These are phyloP conservation scores for Gadus chalcogrammus DNA, from an alignment of 2,113 vertebrate genomes.

Conservation along the genomic window DNA sequence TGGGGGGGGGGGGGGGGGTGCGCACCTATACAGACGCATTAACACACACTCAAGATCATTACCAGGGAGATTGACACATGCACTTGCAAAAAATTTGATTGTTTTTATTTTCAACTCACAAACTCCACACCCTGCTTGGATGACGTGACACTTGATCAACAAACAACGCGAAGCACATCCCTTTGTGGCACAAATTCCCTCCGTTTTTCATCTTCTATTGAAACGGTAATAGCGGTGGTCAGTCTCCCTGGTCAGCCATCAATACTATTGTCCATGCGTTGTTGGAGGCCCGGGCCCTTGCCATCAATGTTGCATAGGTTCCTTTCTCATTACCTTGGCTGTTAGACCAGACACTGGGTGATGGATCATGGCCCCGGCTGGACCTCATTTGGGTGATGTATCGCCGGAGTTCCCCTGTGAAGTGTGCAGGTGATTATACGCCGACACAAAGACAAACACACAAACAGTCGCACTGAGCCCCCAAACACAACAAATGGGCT, in stretches of 20 bases:
- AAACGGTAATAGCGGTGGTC: slow-evolving; percentile 40
- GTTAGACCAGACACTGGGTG: slow-evolving; percentile 66
- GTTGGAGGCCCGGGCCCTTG: slow-evolving; percentile 30
- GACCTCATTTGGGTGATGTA: slow-evolving; percentile 73
- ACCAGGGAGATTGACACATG: background rate
- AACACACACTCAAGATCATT: background rate
- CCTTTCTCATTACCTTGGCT: slow-evolving; percentile 67
- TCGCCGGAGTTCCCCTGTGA: slow-evolving; percentile 54
- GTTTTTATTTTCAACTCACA: background rate
- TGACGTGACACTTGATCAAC: too few species aligned
- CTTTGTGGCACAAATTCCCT: background rate
- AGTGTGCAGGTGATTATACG: slow-evolving; percentile 67
- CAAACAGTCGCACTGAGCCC: slow-evolving; percentile 38
- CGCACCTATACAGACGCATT: background rate
- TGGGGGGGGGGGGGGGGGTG: too few species aligned
- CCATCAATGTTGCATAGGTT: slow-evolving; percentile 69
- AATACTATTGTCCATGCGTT: slow-evolving; percentile 45
- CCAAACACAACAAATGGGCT: slow-evolving; percentile 46
- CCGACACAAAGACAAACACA: slow-evolving; percentile 66
- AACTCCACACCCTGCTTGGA: too few species aligned
- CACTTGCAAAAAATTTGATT: background rate
- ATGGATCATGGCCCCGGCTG: slow-evolving; percentile 63
- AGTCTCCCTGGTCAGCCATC: slow-evolving; percentile 43
- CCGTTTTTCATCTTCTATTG: too few species aligned
- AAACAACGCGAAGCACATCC: too few species aligned